These are phyloP conservation scores for Pomatostomus ruficeps DNA, from an alignment of 2,113 vertebrate species.

Conservation along the genomic window DNA sequence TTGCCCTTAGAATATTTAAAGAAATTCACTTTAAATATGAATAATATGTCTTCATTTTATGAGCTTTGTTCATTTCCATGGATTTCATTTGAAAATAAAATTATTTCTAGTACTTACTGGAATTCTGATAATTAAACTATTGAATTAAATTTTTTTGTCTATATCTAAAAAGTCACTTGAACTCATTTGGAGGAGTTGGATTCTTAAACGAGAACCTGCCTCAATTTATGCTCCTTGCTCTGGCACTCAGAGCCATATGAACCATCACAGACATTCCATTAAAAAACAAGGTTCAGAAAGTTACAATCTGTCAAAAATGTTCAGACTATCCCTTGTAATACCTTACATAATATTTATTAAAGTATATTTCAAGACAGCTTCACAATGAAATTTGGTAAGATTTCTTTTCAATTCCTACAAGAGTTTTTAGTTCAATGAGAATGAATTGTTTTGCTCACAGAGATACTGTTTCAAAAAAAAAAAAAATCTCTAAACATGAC, in stretches of 20 bases:
- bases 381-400: not conserved
- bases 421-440: not conserved
- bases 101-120: not conserved
- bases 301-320: not conserved
- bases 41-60: not conserved
- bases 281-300: not conserved
- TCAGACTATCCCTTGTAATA: not conserved
- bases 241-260: not conserved
- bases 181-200: not conserved
- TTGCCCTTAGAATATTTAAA: not conserved
- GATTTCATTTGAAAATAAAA: not conserved
- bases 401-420: not conserved
- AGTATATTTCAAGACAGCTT: not conserved
- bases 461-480: not conserved
- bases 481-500: not conserved
- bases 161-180: not conserved
- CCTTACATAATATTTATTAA: not conserved
- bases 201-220: not conserved
- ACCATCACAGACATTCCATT: not conserved
- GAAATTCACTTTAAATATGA: not conserved
- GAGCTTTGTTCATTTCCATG: not conserved
- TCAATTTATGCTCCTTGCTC: not conserved
- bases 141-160: not conserved
- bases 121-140: not conserved
- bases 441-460: not conserved